A percentile compares a stretch with the other conserved stretches of the same genome.
phyloP scores from a whole-genome alignment of 2,113 vertebrate genomes.

The Antechinus flavipes region DNA sequence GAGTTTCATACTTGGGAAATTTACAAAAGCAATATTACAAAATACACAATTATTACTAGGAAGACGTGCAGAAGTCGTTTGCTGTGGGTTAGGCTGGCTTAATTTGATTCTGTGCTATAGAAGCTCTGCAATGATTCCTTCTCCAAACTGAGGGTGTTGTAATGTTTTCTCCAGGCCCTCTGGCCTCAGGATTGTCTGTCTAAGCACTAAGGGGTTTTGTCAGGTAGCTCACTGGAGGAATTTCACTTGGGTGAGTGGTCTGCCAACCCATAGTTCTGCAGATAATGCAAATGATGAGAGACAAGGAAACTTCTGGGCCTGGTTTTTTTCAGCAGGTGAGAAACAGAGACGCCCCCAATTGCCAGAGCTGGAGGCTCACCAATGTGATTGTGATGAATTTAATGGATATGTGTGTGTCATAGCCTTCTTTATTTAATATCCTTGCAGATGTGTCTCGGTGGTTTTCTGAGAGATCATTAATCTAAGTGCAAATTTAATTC shows the following conservation, averaged over 20 bases:
- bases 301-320: not conserved
- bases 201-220: not conserved
- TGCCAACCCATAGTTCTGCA: slow-evolving; percentile 28
- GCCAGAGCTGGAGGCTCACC: not conserved
- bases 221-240: not conserved
- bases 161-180: not conserved
- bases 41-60: not conserved
- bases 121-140: rapidly evolving
- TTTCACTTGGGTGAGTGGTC: not conserved
- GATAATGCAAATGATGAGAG: slow-evolving; percentile 16
- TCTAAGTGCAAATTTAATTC: slow-evolving; percentile 54
- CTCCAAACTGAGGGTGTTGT: not conserved
- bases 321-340: not conserved
- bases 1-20: not conserved
- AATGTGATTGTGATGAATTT: slow-evolving; percentile 15
- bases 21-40: not conserved
- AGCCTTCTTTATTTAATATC: slow-evolving; percentile 60
- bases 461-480: slow-evolving; percentile 61
- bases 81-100: not conserved
- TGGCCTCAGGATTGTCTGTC: not conserved
- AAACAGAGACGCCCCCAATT: not conserved
- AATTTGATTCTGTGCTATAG: rapidly evolving
- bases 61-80: not conserved
- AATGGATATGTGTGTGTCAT: not conserved
- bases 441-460: slow-evolving; percentile 51